Evolutionary conservation across 2,797 vertebrate genomes (phyloP).

Genomic region (Chaunax sp.): DNA sequence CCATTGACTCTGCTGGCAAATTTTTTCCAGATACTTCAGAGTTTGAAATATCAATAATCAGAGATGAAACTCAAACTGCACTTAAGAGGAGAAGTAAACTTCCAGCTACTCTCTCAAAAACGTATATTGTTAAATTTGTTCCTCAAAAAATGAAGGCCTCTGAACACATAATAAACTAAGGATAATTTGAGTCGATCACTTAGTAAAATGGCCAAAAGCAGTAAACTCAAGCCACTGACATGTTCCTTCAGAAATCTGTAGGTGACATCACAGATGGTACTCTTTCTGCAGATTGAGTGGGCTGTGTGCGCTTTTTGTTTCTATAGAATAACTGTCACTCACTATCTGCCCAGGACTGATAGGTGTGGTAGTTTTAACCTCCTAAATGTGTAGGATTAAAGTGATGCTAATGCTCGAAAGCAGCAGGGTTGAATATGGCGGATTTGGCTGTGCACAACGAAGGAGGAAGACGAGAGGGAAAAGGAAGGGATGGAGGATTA

Average conservation of each 20-base stretch:
- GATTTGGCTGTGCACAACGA: constrained; percentile 49
- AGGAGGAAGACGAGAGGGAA: constrained; percentile 33
- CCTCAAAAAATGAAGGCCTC: background rate
- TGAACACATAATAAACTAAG: background rate
- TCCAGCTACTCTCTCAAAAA: too few species aligned
- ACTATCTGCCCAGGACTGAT: constrained; percentile 34
- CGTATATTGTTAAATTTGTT: too few species aligned
- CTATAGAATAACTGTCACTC: constrained; percentile 26
- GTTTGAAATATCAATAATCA: background rate
- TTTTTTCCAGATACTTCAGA: background rate
- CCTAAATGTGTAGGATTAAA: constrained; percentile 57
- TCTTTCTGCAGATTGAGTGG: constrained; percentile 14
- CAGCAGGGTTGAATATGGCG: constrained; percentile 29
- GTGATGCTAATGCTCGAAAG: constrained; percentile 39
- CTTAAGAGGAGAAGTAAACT: too few species aligned
- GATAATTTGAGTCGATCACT: background rate
- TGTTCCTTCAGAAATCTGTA: constrained; percentile 16
- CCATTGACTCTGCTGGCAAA: background rate
- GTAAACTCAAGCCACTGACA: constrained; percentile 11
- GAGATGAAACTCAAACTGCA: background rate
- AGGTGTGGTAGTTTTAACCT: constrained; percentile 32
- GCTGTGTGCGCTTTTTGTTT: constrained; percentile 24
- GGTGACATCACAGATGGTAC: constrained; percentile 35
- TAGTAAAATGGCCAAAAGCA: constrained; percentile 3
- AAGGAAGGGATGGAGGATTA: constrained; percentile 61